Conservation (phyloP, 1,140 invertebrate genomes). For the Diabrotica virgifera region DNA sequence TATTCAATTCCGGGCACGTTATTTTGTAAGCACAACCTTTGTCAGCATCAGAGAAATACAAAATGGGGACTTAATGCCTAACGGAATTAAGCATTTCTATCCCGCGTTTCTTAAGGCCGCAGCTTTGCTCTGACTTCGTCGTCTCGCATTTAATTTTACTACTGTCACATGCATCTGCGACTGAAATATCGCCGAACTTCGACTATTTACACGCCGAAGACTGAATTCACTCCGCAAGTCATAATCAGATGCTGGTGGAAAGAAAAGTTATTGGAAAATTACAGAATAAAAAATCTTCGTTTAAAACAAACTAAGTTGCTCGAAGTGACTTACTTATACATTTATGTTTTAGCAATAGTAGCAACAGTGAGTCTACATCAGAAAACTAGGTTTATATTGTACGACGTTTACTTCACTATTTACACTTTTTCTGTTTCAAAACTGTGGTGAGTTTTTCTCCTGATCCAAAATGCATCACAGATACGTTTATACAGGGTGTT, state of each 20-base stretch:
- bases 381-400: too few species aligned
- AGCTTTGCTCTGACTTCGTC: not conserved
- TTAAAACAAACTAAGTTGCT: too few species aligned
- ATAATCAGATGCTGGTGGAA: constrained; percentile 17
- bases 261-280: constrained; percentile 2
- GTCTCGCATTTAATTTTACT: constrained; percentile 33
- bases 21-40: constrained; percentile 35
- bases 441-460: too few species aligned
- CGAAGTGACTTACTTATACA: too few species aligned
- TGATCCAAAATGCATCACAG: too few species aligned
- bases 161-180: constrained; percentile 33
- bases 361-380: too few species aligned
- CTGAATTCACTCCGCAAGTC: constrained; percentile 9
- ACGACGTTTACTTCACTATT: too few species aligned
- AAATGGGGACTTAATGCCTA: constrained; percentile 30
- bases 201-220: constrained; percentile 26
- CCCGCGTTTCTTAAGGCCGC: constrained; percentile 29
- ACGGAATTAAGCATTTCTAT: constrained; percentile 30
- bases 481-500: too few species aligned
- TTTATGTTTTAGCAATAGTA: too few species aligned
- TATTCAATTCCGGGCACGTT: constrained; percentile 31
- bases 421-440: too few species aligned
- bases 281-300: too few species aligned
- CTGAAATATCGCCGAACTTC: constrained; percentile 32
- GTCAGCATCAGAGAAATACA: constrained; percentile 28